Conservation (phyloP, 2,113 vertebrate genomes). For the Theristicus caerulescens region DNA sequence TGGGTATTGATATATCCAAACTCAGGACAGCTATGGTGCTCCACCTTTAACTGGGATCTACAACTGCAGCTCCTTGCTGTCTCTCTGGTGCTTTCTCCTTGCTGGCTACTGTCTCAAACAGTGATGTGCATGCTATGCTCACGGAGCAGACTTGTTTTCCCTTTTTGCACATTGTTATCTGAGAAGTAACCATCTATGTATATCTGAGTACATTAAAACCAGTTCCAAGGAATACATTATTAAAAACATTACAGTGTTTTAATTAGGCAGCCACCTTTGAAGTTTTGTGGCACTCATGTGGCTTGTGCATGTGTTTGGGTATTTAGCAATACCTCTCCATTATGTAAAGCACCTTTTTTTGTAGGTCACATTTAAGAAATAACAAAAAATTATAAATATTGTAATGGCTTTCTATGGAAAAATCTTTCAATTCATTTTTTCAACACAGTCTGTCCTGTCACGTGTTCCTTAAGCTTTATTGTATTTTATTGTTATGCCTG, state of each 20-base stretch:
- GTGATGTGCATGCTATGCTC: fast-evolving
- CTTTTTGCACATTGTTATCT: neutral
- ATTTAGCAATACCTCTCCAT: neutral
- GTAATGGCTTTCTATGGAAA: neutral
- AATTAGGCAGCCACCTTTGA: neutral
- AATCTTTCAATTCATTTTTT: neutral
- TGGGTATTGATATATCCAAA: neutral
- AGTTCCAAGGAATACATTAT: neutral
- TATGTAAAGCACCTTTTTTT: neutral
- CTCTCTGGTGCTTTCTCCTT: neutral
- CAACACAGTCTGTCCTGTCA: fast-evolving
- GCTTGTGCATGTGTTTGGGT: neutral
- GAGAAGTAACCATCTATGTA: neutral
- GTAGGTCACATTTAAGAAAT: neutral
- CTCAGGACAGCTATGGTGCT: neutral
- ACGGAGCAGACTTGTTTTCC: neutral
- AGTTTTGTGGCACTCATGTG: neutral
- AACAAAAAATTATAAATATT: neutral
- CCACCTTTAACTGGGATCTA: neutral
- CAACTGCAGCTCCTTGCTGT: neutral
- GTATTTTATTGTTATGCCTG: neutral
- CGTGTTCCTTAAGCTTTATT: neutral
- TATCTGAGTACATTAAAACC: neutral
- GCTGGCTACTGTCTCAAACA: neutral
- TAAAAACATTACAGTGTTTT: neutral